These are phyloP conservation scores for Anoplolepis gracilipes DNA, from an alignment of 1,140 invertebrate species.

Conservation along the genomic window DNA sequence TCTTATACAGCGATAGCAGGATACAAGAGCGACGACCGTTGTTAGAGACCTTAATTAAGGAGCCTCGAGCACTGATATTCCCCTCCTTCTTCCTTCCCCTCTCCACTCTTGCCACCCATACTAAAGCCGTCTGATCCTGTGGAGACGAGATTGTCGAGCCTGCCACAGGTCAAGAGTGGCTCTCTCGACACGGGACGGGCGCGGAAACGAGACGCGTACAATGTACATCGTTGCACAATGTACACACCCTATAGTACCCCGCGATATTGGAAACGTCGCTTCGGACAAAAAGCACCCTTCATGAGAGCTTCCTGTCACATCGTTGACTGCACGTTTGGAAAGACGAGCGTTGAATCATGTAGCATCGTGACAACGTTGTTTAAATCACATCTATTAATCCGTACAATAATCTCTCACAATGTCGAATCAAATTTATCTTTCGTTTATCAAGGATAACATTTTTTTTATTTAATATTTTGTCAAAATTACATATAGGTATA, in stretches of 20 bases:
- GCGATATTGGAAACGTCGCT: constrained; percentile 64
- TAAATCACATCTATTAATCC: constrained; percentile 9
- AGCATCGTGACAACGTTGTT: constrained; percentile 10
- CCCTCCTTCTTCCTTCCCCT: neutral
- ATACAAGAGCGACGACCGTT: constrained; percentile 59
- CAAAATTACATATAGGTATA: constrained; percentile 7
- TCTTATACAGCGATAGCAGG: constrained; percentile 1
- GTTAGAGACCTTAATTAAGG: constrained; percentile 74
- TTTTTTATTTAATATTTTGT: neutral
- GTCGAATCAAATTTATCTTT: neutral
- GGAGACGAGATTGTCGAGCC: constrained; percentile 71
- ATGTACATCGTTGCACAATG: constrained; percentile 41
- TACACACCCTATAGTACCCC: neutral
- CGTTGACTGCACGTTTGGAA: constrained; percentile 45
- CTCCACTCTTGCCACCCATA: neutral
- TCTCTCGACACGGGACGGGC: constrained; percentile 46
- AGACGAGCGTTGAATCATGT: neutral
- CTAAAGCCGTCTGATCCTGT: constrained; percentile 63
- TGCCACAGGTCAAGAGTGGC: constrained; percentile 53
- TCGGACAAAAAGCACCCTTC: constrained; percentile 48
- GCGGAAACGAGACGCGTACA: constrained; percentile 55
- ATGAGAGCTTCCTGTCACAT: constrained; percentile 20
- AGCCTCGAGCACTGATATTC: constrained; percentile 59
- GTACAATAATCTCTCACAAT: neutral
- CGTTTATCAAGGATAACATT: neutral